These are phyloP conservation scores for Eupithecia subfuscata DNA, from an alignment of 2,888 invertebrate genomes.

Conservation along the genomic window DNA sequence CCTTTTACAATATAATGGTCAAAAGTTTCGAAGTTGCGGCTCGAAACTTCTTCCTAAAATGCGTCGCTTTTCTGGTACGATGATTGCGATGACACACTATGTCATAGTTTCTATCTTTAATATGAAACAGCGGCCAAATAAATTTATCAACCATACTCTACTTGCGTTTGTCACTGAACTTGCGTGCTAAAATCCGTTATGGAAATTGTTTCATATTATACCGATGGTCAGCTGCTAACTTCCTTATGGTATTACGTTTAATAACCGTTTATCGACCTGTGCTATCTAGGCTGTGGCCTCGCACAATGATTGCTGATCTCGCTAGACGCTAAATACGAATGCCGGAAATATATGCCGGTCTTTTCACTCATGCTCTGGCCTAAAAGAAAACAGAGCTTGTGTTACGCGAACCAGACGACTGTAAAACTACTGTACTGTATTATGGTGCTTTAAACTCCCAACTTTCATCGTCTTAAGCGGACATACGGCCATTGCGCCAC, in stretches of 20 bases:
- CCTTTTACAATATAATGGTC: background rate
- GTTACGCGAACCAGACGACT: background rate
- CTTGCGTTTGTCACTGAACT: background rate
- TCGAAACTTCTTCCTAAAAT: background rate
- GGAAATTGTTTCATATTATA: constrained; percentile 3
- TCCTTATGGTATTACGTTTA: constrained; percentile 2
- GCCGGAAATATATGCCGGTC: background rate
- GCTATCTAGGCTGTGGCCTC: constrained; percentile 35
- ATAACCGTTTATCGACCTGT: constrained; percentile 34
- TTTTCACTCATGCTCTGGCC: background rate
- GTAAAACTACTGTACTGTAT: background rate
- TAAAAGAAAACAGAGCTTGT: background rate
- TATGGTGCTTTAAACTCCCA: background rate
- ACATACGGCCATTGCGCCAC: background rate
- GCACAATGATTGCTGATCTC: constrained; percentile 13
- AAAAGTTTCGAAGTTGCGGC: background rate
- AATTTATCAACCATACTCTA: background rate
- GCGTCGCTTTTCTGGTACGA: background rate
- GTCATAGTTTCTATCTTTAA: background rate
- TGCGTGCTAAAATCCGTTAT: background rate
- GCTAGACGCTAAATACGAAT: background rate
- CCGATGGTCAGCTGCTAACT: constrained; percentile 4
- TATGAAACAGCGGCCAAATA: background rate
- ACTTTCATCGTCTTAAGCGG: background rate
- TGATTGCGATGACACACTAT: background rate